Base-by-base conservation (phyloP, 2,797 vertebrate species). In the Petrocephalus schoutedeni region DNA sequence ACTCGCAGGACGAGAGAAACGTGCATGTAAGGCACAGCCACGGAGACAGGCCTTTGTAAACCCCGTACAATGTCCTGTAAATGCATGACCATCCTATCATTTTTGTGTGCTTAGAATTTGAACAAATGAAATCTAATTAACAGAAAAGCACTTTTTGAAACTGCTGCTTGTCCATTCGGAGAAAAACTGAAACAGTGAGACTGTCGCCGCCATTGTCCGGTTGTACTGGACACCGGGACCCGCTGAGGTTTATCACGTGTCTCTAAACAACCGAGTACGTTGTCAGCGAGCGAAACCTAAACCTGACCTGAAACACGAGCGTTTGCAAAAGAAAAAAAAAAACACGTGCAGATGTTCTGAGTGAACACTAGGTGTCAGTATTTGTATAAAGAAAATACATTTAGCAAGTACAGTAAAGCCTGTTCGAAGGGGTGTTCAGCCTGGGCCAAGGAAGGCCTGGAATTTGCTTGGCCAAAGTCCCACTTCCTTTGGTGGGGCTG, bases 401-500 rank as follows among this genome's bases (percentile, higher is more conserved):
- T 7, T 23, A 14, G 54, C 9, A 59, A 56, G 54, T 28, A n/a
- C n/a, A 45, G 45, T 45, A n/a, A 32, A 53, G 54, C 2, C 84
- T 19, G 21, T 32, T 41, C 5, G 36, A 74, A 41, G 16, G 14
- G 6, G 12, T 82, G 41, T 23, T 53, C 19, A 49, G 49, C n/a
- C 41, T 21, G 51, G 1, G 0, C 4, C 21, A 54, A 49, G 36
- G 9, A 12, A 45, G 84, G 8, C 36, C 58, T 53, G 85, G 16
- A 80, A 58, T 23, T 21, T 23, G 23, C 21, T 28, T 67, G n/a
- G 51, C 85, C 28, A 2, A 86, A 77, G 67, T 61, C 54, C 36
- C 41, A 58, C 84, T 88, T 88, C 71, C 88, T 86, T 45, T 53
- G 58, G 53, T 28, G 12, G 23, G 32, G 32, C 53, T 59, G 14